Conservation (phyloP, 2,113 vertebrate genomes). For the Laticauda laticaudata region DNA sequence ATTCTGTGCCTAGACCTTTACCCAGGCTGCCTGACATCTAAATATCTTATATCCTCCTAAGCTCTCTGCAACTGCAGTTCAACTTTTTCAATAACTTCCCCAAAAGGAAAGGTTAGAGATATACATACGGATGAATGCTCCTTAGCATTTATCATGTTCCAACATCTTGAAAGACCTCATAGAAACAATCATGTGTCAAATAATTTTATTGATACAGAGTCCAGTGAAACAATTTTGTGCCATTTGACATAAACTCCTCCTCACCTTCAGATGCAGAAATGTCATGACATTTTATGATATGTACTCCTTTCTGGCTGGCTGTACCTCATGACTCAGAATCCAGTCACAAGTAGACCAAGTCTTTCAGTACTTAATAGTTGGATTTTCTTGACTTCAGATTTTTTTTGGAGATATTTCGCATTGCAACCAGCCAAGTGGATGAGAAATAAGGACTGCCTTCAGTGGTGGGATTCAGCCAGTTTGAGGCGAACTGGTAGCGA, state of each 20-base stretch:
- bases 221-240: not conserved
- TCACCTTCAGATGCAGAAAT: not conserved
- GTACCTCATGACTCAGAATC: not conserved
- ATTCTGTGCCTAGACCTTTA: not conserved
- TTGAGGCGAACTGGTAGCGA: too few species aligned
- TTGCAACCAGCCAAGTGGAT: not conserved
- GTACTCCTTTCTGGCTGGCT: not conserved
- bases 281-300: not conserved
- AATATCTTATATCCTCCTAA: not conserved
- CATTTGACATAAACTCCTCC: not conserved
- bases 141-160: not conserved
- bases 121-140: not conserved
- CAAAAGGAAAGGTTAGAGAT: not conserved
- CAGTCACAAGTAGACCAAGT: not conserved
- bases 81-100: not conserved
- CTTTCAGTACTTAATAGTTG: not conserved
- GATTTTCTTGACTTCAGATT: not conserved
- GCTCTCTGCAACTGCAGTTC: not conserved
- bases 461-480: too few species aligned
- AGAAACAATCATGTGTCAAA: not conserved
- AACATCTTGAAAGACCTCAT: not conserved
- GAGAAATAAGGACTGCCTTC: not conserved
- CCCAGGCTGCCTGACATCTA: not conserved
- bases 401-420: not conserved
- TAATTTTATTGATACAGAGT: not conserved